These are phyloP conservation scores for Laothoe populi DNA, from an alignment of 2,888 invertebrate species.

Conservation along the genomic window DNA sequence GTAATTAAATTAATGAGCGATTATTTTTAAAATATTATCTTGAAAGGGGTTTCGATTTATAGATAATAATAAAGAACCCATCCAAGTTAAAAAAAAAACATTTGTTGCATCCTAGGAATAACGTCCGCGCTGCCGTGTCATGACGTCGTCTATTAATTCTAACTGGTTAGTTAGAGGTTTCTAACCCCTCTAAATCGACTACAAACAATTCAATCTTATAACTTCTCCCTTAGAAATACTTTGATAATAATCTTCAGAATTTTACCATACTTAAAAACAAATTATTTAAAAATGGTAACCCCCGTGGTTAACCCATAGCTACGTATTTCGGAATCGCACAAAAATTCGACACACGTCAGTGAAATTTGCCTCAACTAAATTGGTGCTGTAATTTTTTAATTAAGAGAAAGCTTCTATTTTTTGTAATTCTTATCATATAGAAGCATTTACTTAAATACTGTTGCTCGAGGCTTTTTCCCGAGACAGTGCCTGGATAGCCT, in stretches of 20 bases:
- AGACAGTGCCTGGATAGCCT: too few species aligned
- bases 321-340: slow-evolving; percentile 1
- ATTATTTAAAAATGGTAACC: not conserved
- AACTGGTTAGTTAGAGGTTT: too few species aligned
- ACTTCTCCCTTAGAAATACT: slow-evolving; percentile 10
- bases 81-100: slow-evolving; percentile 23
- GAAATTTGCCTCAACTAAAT: not conserved
- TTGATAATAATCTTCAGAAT: too few species aligned
- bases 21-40: too few species aligned
- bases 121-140: not conserved
- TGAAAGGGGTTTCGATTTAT: too few species aligned
- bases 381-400: not conserved
- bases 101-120: slow-evolving; percentile 13
- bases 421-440: too few species aligned
- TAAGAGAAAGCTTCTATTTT: not conserved
- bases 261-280: not conserved
- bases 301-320: not conserved
- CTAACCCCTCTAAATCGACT: too few species aligned
- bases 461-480: too few species aligned
- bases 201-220: slow-evolving; percentile 25
- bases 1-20: too few species aligned
- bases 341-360: slow-evolving; percentile 3
- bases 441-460: too few species aligned
- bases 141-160: slow-evolving; percentile 6
- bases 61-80: slow-evolving; percentile 28